Conservation (phyloP, 64 coral and sea anemone genomes). For the Dendrophyllia cribrosa region DNA sequence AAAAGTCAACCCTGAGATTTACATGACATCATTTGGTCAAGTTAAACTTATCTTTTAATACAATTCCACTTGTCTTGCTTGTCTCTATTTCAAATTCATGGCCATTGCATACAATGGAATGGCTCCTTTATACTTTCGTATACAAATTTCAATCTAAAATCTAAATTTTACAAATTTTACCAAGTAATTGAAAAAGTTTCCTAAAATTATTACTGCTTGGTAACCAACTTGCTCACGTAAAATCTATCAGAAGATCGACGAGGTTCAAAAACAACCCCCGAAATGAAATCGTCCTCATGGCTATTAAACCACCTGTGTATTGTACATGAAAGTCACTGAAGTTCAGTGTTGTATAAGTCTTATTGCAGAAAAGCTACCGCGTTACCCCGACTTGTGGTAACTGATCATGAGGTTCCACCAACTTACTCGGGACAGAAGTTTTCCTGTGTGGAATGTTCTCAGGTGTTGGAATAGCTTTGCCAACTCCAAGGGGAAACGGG, state of each 20-base stretch:
- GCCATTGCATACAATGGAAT: neutral
- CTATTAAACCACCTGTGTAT: neutral
- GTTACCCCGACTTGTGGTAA: constrained; percentile 76
- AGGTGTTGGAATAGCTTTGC: constrained; percentile 95
- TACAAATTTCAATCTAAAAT: constrained; percentile 1
- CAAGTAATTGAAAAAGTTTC: neutral
- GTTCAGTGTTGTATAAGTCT: neutral
- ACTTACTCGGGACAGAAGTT: constrained; percentile 99
- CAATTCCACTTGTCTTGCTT: too few species aligned
- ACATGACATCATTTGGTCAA: too few species aligned
- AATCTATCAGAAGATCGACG: neutral
- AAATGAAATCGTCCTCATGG: neutral
- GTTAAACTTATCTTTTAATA: too few species aligned
- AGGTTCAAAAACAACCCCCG: neutral
- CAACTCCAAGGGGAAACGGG: constrained; percentile 71
- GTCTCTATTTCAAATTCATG: too few species aligned
- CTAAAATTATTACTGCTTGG: neutral
- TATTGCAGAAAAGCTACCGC: constrained; percentile 30
- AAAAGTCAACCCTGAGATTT: too few species aligned
- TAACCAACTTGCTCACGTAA: neutral
- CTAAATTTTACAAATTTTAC: constrained; percentile 20
- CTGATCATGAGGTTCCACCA: constrained; percentile 86
- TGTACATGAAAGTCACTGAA: neutral
- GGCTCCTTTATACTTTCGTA: neutral
- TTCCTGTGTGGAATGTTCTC: constrained; percentile 99